Percentiles rank a stretch among this genome's conserved stretches.
Conservation (phyloP, 1,140 invertebrate species). For the Melipona quadrifasciata region DNA sequence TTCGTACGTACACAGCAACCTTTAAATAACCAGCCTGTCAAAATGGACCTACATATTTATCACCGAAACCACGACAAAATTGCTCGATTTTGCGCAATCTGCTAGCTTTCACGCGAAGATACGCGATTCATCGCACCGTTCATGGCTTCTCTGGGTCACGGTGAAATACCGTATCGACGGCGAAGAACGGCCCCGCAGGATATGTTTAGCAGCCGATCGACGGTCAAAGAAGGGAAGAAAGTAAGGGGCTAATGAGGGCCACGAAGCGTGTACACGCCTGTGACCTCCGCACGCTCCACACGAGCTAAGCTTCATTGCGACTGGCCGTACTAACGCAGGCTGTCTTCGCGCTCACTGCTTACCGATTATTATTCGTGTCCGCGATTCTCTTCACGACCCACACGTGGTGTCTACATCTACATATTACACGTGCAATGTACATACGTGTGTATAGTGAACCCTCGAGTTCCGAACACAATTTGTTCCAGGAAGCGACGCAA, state of each 20-base stretch:
- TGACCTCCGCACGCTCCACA: slow-evolving; percentile 57
- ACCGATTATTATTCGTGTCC: neutral
- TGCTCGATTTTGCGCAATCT: neutral
- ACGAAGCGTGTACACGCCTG: slow-evolving; percentile 65
- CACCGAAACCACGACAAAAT: neutral
- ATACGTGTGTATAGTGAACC: too few relatives aligned
- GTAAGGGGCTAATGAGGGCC: slow-evolving; percentile 67
- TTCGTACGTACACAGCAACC: too few relatives aligned
- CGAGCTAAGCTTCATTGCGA: slow-evolving; percentile 3
- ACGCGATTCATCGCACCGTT: neutral
- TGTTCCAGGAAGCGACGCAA: too few relatives aligned
- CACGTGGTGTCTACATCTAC: too few relatives aligned
- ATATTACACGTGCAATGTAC: too few relatives aligned
- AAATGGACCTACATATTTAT: neutral
- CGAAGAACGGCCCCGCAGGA: slow-evolving; percentile 46
- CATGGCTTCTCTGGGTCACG: slow-evolving; percentile 44
- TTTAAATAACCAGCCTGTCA: neutral
- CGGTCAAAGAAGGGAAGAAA: slow-evolving; percentile 70
- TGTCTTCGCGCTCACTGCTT: neutral
- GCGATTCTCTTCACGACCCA: too few relatives aligned
- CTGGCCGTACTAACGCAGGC: neutral
- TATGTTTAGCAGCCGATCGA: slow-evolving; percentile 70
- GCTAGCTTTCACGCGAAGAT: neutral
- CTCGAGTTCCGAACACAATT: too few relatives aligned
- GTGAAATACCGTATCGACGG: slow-evolving; percentile 49